These are phyloP conservation scores for Chrysochloris asiatica DNA, from an alignment of 2,113 vertebrate species.

Conservation along the genomic window DNA sequence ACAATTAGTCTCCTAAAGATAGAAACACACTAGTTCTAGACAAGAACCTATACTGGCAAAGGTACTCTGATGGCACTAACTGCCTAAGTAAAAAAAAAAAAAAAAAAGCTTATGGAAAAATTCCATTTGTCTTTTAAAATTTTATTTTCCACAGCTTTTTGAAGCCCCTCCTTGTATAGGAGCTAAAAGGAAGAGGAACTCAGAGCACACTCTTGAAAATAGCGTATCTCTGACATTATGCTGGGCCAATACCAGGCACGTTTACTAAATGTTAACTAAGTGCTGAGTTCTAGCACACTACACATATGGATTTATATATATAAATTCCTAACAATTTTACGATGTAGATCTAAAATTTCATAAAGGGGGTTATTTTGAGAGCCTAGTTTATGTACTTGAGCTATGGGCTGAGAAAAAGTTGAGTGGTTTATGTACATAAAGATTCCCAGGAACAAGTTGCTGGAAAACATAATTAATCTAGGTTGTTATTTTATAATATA, in stretches of 20 bases:
- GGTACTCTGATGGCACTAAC: too few relatives aligned
- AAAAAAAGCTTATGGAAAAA: too few relatives aligned
- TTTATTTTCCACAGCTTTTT: too few relatives aligned
- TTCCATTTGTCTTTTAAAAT: too few relatives aligned
- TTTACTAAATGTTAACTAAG: too few relatives aligned
- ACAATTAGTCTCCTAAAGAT: too few relatives aligned
- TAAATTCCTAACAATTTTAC: too few relatives aligned
- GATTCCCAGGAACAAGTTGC: background rate
- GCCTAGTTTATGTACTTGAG: too few relatives aligned
- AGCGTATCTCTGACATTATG: background rate
- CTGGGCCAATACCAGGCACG: background rate
- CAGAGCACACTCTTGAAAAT: accelerated
- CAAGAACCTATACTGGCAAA: too few relatives aligned
- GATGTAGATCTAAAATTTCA: background rate
- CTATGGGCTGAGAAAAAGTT: background rate
- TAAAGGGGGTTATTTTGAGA: background rate
- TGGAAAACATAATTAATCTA: background rate
- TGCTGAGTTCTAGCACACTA: too few relatives aligned
- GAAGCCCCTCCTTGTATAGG: background rate
- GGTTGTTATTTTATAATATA: background rate
- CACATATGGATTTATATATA: background rate
- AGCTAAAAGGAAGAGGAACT: background rate
- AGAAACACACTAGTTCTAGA: too few relatives aligned
- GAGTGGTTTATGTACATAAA: background rate
- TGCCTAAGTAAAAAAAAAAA: background rate